Percentiles rank a stretch among this genome's conserved stretches.
Evolutionary conservation across 2,113 vertebrate species (phyloP).

Genomic region (Corythornis vintsioides): DNA sequence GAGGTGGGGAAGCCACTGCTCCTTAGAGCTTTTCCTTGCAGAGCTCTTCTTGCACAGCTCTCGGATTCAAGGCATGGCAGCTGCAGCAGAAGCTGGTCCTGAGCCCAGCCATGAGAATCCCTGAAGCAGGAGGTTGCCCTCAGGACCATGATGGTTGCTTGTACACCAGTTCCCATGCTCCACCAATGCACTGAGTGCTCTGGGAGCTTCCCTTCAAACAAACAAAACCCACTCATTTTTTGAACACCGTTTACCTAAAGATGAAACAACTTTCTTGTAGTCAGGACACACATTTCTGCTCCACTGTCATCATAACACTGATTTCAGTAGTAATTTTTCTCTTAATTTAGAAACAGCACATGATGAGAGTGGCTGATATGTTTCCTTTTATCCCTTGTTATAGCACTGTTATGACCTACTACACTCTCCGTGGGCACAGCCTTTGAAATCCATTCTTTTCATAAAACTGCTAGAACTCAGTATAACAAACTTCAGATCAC

Average conservation of each 20-base stretch:
- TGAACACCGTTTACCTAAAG: not conserved
- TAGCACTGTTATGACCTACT: not conserved
- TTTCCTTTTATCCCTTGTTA: not conserved
- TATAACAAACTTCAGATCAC: not conserved
- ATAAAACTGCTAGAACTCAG: not conserved
- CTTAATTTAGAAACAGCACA: not conserved
- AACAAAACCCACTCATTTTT: not conserved
- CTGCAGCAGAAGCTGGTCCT: not conserved
- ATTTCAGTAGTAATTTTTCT: not conserved
- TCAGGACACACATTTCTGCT: not conserved
- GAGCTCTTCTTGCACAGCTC: not conserved
- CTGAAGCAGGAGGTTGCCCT: not conserved
- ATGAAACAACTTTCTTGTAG: not conserved
- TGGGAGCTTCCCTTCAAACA: not conserved
- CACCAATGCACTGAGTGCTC: not conserved
- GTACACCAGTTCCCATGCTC: not conserved
- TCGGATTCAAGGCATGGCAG: not conserved
- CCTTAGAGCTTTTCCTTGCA: not conserved
- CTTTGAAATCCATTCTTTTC: not conserved
- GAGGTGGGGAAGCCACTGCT: not conserved
- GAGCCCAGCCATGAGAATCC: not conserved
- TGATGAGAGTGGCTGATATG: not conserved
- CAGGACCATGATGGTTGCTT: rapidly evolving
- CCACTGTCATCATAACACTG: not conserved
- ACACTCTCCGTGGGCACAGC: rapidly evolving